These are phyloP conservation scores for Catalaphyllia jardinei DNA, from an alignment of 64 coral and sea anemone species.

Conservation along the genomic window DNA sequence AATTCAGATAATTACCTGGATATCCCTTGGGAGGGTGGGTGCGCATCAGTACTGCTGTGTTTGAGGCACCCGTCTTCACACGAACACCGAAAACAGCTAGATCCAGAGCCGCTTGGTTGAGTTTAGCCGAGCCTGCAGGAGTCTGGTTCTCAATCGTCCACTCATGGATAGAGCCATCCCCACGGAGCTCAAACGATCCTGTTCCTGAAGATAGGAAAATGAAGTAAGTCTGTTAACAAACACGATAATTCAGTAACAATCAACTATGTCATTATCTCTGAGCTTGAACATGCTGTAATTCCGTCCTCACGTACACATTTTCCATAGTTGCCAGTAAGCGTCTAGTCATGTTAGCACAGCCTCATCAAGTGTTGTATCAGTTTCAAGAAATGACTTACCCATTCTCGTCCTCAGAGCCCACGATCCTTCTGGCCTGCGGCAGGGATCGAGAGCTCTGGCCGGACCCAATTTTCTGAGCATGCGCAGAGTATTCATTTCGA, in stretches of 20 bases:
- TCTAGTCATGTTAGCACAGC: too few species aligned
- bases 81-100: slow-evolving; percentile 75
- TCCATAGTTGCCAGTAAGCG: too few species aligned
- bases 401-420: too few species aligned
- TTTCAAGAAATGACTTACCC: slow-evolving; percentile 4
- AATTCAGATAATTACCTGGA: slow-evolving; percentile 25
- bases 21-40: slow-evolving; percentile 72
- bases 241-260: too few species aligned
- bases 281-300: too few species aligned
- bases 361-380: background rate
- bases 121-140: slow-evolving; percentile 88
- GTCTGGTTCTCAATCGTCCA: slow-evolving; percentile 96
- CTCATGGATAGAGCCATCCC: slow-evolving; percentile 86
- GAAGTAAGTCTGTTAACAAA: background rate
- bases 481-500: too few species aligned
- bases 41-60: slow-evolving; percentile 59
- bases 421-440: too few species aligned
- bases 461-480: too few species aligned
- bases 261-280: too few species aligned
- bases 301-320: too few species aligned
- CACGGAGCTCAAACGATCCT: slow-evolving; percentile 87
- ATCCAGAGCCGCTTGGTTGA: slow-evolving; percentile 80
- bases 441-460: too few species aligned
- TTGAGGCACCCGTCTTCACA: slow-evolving; percentile 51
- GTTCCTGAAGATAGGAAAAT: slow-evolving; percentile 17